phyloP scores from a whole-genome alignment of 2,888 invertebrate genomes.

The Galerucella pusilla region DNA sequence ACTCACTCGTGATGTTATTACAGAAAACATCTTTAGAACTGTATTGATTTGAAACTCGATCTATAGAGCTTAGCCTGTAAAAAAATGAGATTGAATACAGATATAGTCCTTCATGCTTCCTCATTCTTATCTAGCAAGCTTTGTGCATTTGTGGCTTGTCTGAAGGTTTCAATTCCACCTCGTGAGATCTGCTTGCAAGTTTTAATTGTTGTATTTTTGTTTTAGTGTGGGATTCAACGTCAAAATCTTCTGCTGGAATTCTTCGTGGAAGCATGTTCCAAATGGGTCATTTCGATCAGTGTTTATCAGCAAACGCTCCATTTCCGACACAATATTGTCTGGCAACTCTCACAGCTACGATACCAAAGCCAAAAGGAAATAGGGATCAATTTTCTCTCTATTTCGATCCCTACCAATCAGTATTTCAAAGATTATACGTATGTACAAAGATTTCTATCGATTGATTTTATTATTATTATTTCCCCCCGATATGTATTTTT shows the following conservation, averaged over 20 bases:
- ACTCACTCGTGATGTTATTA: no score
- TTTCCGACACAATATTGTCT: slow-evolving; percentile 63
- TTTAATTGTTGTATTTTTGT: slow-evolving; percentile 34
- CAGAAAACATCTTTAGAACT: no score
- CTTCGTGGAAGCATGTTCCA: slow-evolving; percentile 70
- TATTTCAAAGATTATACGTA: slow-evolving; percentile 61
- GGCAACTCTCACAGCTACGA: slow-evolving; percentile 54
- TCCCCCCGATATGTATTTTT: background rate
- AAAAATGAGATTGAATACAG: no score
- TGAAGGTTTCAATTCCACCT: no score
- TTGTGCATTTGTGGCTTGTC: no score
- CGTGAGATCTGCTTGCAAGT: no score
- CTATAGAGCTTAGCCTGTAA: no score
- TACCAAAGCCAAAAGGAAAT: slow-evolving; percentile 51
- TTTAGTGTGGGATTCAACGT: slow-evolving; percentile 73
- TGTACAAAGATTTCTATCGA: slow-evolving; percentile 43
- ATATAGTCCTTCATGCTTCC: no score
- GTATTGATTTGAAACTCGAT: no score
- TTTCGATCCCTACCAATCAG: slow-evolving; percentile 56
- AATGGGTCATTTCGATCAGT: slow-evolving; percentile 73
- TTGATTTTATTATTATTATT: background rate
- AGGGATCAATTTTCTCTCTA: slow-evolving; percentile 56
- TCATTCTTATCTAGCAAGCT: no score
- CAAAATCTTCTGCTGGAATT: slow-evolving; percentile 70
- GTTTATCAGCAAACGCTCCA: slow-evolving; percentile 62